Percentiles rank a stretch among this genome's conserved stretches.
Evolutionary conservation across 2,113 vertebrate species (phyloP).

Genomic region (Cariama cristata): DNA sequence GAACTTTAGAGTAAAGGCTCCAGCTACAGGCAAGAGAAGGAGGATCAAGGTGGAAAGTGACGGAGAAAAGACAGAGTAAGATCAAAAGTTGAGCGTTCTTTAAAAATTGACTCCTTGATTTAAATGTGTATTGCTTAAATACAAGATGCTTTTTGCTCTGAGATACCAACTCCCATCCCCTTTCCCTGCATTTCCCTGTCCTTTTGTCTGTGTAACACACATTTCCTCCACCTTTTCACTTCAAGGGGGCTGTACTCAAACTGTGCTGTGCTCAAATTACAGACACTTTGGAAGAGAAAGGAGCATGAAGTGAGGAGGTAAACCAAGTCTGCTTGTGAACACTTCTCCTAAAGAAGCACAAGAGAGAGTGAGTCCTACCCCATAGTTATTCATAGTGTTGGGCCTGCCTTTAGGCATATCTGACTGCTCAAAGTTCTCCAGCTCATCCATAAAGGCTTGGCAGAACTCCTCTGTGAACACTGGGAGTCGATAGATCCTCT

Average conservation of each 20-base stretch:
- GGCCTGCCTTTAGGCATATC: slow-evolving; percentile 92
- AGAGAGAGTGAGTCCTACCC: slow-evolving; percentile 75
- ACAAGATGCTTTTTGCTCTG: neutral
- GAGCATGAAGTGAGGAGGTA: neutral
- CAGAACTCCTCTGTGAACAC: slow-evolving; percentile 90
- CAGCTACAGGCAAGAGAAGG: neutral
- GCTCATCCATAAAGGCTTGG: slow-evolving; percentile 85
- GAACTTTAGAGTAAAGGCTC: neutral
- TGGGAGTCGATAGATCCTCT: slow-evolving; percentile 86
- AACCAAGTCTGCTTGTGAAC: neutral
- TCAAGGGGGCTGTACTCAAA: neutral
- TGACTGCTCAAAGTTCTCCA: slow-evolving; percentile 92
- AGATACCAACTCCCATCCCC: neutral
- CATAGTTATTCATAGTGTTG: slow-evolving; percentile 97
- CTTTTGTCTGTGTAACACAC: neutral
- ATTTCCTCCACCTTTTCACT: neutral
- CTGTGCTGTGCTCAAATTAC: neutral
- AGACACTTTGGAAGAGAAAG: neutral
- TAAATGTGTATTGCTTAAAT: neutral
- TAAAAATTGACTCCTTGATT: neutral
- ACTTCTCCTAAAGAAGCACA: neutral
- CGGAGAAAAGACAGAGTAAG: neutral
- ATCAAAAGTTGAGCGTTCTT: neutral
- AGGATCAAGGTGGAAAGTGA: neutral
- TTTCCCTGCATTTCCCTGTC: neutral